phyloP scores from a whole-genome alignment of 2,113 vertebrate genomes.

The Opisthocomus hoazin region DNA sequence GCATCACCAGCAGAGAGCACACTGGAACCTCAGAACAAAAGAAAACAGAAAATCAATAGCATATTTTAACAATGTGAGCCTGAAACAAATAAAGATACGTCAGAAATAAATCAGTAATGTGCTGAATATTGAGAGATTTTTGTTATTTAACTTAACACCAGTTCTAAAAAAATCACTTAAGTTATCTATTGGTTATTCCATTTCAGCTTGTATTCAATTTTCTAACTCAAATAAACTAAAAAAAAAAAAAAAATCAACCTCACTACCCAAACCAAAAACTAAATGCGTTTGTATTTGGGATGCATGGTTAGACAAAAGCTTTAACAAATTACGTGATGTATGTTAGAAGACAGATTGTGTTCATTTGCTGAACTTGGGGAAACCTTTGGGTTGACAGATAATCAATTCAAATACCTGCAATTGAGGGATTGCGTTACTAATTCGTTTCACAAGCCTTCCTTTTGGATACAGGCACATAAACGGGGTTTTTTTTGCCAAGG shows the following conservation, averaged over 20 bases:
- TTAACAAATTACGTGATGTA: conserved; percentile 62
- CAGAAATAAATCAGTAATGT: conserved; percentile 12
- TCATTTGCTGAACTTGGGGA: conserved; percentile 69
- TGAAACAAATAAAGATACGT: conserved; percentile 33
- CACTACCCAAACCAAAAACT: not conserved
- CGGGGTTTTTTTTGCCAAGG: not conserved
- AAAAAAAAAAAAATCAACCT: not conserved
- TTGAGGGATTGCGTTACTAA: conserved; percentile 68
- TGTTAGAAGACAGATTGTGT: conserved; percentile 66
- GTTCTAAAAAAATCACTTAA: not conserved
- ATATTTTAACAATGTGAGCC: not conserved
- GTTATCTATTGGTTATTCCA: not conserved
- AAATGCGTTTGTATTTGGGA: conserved; percentile 30
- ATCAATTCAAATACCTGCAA: conserved; percentile 71
- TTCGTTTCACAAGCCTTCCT: conserved; percentile 58
- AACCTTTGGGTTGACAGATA: conserved; percentile 69
- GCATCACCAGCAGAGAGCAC: conserved; percentile 51
- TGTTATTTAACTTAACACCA: not conserved
- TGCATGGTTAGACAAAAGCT: conserved; percentile 45
- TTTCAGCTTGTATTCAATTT: not conserved
- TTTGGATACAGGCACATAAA: conserved; percentile 56
- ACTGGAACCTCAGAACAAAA: conserved; percentile 47
- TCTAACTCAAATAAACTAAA: not conserved
- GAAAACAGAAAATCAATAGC: conserved; percentile 30
- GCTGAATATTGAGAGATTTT: not conserved